Percentiles rank a stretch among this genome's conserved stretches.
These are phyloP conservation scores for Aphodius sticticus DNA, from an alignment of 2,888 invertebrate genomes.

Conservation along the genomic window DNA sequence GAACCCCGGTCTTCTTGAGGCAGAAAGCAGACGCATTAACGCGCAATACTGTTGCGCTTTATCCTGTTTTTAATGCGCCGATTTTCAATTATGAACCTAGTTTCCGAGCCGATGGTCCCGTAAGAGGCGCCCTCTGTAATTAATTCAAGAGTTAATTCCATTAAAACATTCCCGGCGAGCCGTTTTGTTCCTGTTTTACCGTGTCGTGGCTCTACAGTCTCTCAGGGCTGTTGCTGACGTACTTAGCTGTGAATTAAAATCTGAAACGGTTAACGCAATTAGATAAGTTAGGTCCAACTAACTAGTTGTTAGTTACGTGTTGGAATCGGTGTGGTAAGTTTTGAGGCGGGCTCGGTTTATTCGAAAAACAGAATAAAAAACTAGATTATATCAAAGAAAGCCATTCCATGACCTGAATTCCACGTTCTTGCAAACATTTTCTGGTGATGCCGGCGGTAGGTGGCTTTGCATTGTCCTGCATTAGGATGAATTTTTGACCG, in stretches of 20 bases:
- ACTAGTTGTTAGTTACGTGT: neutral
- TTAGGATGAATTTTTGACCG: too few species aligned
- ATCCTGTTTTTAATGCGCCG: conserved; percentile 11
- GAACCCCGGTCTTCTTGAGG: neutral
- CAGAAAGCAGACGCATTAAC: neutral
- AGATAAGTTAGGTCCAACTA: neutral
- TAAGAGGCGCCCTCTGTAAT: neutral
- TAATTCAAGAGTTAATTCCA: conserved; percentile 4
- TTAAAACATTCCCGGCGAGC: neutral
- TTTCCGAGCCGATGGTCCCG: neutral
- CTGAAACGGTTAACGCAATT: neutral
- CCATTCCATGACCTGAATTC: too few species aligned
- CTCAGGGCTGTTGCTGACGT: neutral
- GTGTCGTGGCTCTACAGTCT: neutral
- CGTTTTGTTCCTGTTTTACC: neutral
- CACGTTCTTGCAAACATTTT: too few species aligned
- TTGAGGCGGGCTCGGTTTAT: too few species aligned
- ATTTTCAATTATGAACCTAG: conserved; percentile 14
- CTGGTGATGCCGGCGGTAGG: too few species aligned
- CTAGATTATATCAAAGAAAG: too few species aligned
- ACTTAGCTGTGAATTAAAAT: neutral
- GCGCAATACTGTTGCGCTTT: conserved; percentile 16
- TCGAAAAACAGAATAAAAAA: too few species aligned
- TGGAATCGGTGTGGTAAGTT: too few species aligned
- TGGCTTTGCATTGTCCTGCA: too few species aligned